Evolutionary conservation across 2,113 vertebrate species (phyloP).

Genomic region (Abramis brama): DNA sequence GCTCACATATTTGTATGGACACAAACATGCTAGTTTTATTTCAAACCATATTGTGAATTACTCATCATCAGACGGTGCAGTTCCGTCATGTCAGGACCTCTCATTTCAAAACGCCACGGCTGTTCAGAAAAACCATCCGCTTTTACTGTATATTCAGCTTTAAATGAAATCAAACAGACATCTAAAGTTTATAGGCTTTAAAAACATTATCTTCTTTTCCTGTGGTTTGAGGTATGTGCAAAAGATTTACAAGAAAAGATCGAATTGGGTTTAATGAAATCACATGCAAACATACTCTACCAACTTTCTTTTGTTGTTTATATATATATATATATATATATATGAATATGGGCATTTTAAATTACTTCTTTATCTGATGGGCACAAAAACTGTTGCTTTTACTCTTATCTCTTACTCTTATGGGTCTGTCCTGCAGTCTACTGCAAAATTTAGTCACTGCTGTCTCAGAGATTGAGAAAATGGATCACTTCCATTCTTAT

Average conservation of each 20-base stretch:
- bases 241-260: neutral
- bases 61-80: neutral
- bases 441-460: conserved; percentile 1
- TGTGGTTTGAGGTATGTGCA: neutral
- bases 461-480: neutral
- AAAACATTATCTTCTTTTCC: neutral
- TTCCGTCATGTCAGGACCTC: neutral
- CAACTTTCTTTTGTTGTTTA: neutral
- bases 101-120: neutral
- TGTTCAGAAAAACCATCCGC: neutral
- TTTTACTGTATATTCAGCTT: neutral
- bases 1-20: neutral
- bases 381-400: neutral
- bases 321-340: too few relatives aligned
- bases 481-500: neutral
- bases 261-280: neutral
- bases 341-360: neutral
- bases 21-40: neutral
- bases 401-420: neutral
- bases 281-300: neutral
- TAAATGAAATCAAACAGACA: neutral
- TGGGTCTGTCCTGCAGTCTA: neutral
- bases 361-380: conserved; percentile 3
- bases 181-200: neutral
- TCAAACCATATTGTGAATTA: neutral